Evolutionary conservation across 2,888 invertebrate genomes (phyloP).

Genomic region (Eulithis testata): DNA sequence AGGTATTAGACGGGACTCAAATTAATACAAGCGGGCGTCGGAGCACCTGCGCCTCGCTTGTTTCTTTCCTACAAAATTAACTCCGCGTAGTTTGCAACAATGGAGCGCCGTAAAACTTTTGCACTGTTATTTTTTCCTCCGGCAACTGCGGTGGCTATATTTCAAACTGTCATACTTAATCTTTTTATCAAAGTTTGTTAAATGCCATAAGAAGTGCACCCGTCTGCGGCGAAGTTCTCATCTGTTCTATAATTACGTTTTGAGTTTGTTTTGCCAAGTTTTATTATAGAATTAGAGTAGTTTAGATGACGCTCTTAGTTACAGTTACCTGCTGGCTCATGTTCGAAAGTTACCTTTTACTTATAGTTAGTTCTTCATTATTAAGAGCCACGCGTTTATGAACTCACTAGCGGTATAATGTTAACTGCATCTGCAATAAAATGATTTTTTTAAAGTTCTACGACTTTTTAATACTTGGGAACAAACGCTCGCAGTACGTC

Average conservation of each 20-base stretch:
- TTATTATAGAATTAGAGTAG: slow-evolving; percentile 63
- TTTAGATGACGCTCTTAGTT: slow-evolving; percentile 51
- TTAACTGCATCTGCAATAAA: slow-evolving; percentile 2
- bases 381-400: background rate
- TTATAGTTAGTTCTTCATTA: slow-evolving; percentile 4
- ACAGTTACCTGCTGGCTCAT: slow-evolving; percentile 31
- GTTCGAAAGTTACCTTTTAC: slow-evolving; percentile 11
- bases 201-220: slow-evolving; percentile 80
- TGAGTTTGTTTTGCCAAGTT: slow-evolving; percentile 59
- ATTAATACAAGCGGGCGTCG: slow-evolving; percentile 73
- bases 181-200: slow-evolving; percentile 85
- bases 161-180: slow-evolving; percentile 85
- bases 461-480: slow-evolving; percentile 19
- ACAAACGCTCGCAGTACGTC: slow-evolving; percentile 35
- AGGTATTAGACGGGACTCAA: slow-evolving; percentile 79
- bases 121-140: slow-evolving; percentile 76
- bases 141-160: slow-evolving; percentile 78
- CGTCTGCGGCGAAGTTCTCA: slow-evolving; percentile 71
- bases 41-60: slow-evolving; percentile 77
- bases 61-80: slow-evolving; percentile 82
- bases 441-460: slow-evolving; percentile 11
- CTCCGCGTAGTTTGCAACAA: slow-evolving; percentile 75
- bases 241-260: slow-evolving; percentile 78
- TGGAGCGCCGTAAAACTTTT: slow-evolving; percentile 76
- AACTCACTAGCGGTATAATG: background rate